Conservation (phyloP, 2,113 vertebrate species). For the Phalacrocorax brasilianus region DNA sequence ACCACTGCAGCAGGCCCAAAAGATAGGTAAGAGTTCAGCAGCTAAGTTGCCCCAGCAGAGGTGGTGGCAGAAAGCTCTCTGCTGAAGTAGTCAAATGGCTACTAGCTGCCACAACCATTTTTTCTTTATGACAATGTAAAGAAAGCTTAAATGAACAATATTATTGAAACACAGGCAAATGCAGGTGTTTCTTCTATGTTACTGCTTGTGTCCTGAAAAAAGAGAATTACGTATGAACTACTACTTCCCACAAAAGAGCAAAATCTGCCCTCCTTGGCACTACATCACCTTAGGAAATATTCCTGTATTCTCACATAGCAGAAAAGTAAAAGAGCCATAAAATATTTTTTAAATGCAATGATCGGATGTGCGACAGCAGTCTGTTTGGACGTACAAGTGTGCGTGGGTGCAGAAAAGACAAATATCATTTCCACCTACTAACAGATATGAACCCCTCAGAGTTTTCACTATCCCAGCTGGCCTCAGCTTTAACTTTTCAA, state of each 20-base stretch:
- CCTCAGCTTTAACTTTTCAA: conserved; percentile 5
- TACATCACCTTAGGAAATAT: neutral
- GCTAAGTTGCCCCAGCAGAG: neutral
- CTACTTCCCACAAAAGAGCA: neutral
- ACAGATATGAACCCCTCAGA: neutral
- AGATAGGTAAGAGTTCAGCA: neutral
- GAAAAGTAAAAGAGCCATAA: neutral
- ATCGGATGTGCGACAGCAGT: neutral
- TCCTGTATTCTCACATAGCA: neutral
- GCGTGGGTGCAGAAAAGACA: neutral
- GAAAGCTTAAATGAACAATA: neutral
- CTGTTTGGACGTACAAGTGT: neutral
- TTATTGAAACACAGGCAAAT: neutral
- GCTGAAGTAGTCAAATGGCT: neutral
- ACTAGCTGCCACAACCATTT: neutral
- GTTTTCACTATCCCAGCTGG: neutral
- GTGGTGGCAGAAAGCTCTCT: neutral
- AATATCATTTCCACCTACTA: neutral
- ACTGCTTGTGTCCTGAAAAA: neutral
- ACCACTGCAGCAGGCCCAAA: neutral
- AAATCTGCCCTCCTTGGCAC: neutral
- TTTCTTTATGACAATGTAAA: neutral
- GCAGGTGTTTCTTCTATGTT: neutral
- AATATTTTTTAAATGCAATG: neutral
- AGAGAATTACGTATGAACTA: neutral